Evolutionary conservation across 2,797 vertebrate species (phyloP).

Genomic region (Microcaecilia unicolor): DNA sequence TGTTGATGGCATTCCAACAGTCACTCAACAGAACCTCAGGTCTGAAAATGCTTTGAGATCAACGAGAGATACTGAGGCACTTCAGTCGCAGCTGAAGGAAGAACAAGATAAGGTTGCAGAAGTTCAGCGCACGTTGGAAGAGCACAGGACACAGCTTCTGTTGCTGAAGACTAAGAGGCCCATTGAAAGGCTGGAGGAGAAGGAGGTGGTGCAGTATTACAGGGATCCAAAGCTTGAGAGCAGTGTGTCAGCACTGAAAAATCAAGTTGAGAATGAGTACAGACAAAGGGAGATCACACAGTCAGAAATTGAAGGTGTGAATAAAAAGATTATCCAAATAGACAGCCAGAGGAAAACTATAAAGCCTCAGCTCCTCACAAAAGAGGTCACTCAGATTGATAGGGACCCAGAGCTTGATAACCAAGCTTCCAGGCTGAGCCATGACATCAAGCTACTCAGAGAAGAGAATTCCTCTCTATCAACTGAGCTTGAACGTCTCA

Average conservation of each 20-base stretch:
- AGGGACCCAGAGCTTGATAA: constrained; percentile 77
- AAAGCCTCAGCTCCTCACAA: constrained; percentile 76
- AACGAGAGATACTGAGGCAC: constrained; percentile 37
- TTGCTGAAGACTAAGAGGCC: constrained; percentile 79
- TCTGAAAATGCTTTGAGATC: constrained; percentile 43
- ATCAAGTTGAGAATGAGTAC: constrained; percentile 58
- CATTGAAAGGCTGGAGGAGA: constrained; percentile 82
- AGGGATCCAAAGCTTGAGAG: constrained; percentile 79
- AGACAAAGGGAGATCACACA: constrained; percentile 53
- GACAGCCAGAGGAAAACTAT: constrained; percentile 55
- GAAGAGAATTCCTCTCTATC: constrained; percentile 50
- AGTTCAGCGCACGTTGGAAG: constrained; percentile 58
- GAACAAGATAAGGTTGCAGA: constrained; percentile 59
- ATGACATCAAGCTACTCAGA: constrained; percentile 59
- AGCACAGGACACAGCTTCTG: constrained; percentile 62
- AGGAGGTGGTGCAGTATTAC: constrained; percentile 82
- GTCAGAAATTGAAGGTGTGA: constrained; percentile 56
- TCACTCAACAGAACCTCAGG: constrained; percentile 49
- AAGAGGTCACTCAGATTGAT: constrained; percentile 89
- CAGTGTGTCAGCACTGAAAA: constrained; percentile 48
- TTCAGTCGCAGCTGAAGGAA: constrained; percentile 63
- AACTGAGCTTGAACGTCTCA: constrained; percentile 59
- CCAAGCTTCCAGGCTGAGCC: constrained; percentile 61
- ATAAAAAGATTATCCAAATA: constrained; percentile 53
- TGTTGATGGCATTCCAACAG: constrained; percentile 48